Percentiles rank a stretch among this genome's conserved stretches.
Evolutionary conservation across 2,113 vertebrate genomes (phyloP).

Genomic region (Lucifuga dentata): DNA sequence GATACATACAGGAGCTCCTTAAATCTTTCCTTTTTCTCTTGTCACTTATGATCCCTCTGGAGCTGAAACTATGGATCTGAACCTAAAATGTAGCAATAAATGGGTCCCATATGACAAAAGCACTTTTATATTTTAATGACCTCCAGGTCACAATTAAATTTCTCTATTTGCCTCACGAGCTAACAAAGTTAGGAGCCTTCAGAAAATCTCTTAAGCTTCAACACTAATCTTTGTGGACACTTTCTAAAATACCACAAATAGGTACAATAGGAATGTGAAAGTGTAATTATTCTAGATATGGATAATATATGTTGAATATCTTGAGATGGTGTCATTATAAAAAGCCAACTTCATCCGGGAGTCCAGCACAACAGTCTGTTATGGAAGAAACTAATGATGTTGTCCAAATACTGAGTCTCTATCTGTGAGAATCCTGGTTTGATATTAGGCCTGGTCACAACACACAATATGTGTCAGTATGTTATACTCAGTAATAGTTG

Average conservation of each 20-base stretch:
- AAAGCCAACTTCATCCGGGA: constrained; percentile 21
- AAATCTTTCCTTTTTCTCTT: constrained; percentile 38
- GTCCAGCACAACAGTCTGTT: constrained; percentile 39
- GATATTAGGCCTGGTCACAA: constrained; percentile 1
- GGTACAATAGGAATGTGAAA: constrained; percentile 15
- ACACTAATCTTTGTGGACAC: not conserved
- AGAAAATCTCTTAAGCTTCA: constrained; percentile 12
- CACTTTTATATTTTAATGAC: constrained; percentile 26
- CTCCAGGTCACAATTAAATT: not conserved
- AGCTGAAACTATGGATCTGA: constrained; percentile 8
- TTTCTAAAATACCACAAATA: constrained; percentile 16
- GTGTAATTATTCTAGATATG: constrained; percentile 16
- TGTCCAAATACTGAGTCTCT: constrained; percentile 19
- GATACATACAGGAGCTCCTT: not conserved
- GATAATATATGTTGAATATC: not conserved
- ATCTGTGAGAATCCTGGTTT: constrained; percentile 15
- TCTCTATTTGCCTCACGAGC: not conserved
- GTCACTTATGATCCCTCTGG: constrained; percentile 42
- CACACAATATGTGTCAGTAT: not conserved
- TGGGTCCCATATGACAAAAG: constrained; percentile 22
- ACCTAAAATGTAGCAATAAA: constrained; percentile 42
- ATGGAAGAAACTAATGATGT: constrained; percentile 54
- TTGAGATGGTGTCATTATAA: constrained; percentile 28
- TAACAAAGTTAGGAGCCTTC: not conserved
- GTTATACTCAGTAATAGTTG: constrained; percentile 26